Evolutionary conservation across 2,113 vertebrate species (phyloP).

Genomic region (Choloepus hoffmanni): DNA sequence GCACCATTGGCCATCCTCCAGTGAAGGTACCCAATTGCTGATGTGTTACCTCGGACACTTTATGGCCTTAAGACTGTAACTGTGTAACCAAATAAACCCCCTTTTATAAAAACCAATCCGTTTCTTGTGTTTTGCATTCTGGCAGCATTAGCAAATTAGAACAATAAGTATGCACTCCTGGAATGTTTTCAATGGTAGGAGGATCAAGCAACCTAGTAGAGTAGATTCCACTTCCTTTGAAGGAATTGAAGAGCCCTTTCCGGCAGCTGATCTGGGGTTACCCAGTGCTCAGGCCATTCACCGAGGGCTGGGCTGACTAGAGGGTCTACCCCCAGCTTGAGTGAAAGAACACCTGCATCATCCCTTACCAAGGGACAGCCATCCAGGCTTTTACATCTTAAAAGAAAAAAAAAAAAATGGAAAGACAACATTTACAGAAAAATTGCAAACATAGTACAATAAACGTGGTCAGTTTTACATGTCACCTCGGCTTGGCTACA

Average conservation of each 20-base stretch:
- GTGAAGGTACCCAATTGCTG: too few species aligned
- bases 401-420: not conserved
- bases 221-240: not conserved
- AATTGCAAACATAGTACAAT: not conserved
- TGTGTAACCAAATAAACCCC: too few species aligned
- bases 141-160: too few species aligned
- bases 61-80: too few species aligned
- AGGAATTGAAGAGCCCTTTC: too few species aligned
- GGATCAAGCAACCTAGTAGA: not conserved
- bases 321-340: too few species aligned
- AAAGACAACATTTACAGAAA: not conserved
- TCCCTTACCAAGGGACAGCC: not conserved
- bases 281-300: not conserved
- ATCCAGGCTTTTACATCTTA: not conserved
- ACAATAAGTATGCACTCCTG: not conserved
- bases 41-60: too few species aligned
- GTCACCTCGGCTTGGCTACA: not conserved
- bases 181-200: not conserved
- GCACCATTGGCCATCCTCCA: too few species aligned
- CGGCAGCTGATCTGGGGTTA: not conserved
- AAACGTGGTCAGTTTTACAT: not conserved
- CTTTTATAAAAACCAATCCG: too few species aligned
- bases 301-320: not conserved
- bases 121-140: too few species aligned
- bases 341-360: not conserved